Conservation (phyloP, 2,888 invertebrate genomes). For the Sinhomidia bicolor region DNA sequence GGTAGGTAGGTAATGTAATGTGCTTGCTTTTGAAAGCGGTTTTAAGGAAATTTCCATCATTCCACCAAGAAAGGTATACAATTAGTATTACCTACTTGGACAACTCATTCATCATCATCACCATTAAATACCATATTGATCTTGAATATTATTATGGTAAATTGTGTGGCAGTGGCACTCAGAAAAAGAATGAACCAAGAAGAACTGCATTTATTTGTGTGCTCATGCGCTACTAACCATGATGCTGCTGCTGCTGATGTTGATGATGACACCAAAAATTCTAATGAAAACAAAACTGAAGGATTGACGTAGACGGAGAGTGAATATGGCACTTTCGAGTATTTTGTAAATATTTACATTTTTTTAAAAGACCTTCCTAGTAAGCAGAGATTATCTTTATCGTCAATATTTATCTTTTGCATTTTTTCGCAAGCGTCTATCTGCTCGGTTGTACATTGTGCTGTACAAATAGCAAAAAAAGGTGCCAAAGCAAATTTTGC, state of each 20-base stretch:
- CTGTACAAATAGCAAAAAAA: background rate
- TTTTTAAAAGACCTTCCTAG: constrained; percentile 29
- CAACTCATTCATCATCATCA: constrained; percentile 23
- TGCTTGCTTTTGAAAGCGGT: too few species aligned
- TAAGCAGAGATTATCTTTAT: constrained; percentile 4
- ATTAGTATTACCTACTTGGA: constrained; percentile 7
- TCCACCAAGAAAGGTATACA: background rate
- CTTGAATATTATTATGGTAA: background rate
- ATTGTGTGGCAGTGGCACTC: background rate
- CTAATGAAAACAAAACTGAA: background rate
- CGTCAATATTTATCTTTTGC: constrained; percentile 32
- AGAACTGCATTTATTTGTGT: background rate
- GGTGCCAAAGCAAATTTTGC: constrained; percentile 33
- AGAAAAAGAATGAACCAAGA: background rate
- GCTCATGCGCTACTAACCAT: background rate
- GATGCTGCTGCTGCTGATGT: background rate
- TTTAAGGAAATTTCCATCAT: constrained; percentile 11
- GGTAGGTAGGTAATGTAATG: too few species aligned
- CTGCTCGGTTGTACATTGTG: too few species aligned
- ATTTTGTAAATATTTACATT: constrained; percentile 53
- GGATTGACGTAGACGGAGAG: background rate
- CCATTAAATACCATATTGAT: constrained; percentile 37
- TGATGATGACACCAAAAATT: background rate
- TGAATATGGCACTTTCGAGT: background rate
- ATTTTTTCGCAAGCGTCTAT: constrained; percentile 6